These are phyloP conservation scores for Phaedon cochleariae DNA, from an alignment of 2,888 invertebrate genomes.

Conservation along the genomic window DNA sequence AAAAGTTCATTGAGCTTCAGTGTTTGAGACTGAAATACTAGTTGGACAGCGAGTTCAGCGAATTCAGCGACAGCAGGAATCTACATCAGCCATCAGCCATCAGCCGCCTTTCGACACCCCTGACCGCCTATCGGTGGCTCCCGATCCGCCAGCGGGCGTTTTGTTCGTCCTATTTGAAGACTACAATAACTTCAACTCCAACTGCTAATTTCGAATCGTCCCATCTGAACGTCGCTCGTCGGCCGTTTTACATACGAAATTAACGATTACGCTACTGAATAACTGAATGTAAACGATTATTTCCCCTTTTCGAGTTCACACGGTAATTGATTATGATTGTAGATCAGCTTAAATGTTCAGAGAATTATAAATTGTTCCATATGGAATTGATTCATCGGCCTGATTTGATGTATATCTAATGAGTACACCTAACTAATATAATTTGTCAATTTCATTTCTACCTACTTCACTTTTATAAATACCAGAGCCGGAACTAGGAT, in stretches of 20 bases:
- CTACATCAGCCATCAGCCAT: not conserved
- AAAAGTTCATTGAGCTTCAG: no score
- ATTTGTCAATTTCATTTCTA: no score
- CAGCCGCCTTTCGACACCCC: slow-evolving; percentile 55
- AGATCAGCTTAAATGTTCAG: not conserved
- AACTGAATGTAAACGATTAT: not conserved
- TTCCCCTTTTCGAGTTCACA: not conserved
- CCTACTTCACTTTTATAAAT: no score
- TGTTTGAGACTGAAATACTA: no score
- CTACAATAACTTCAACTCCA: slow-evolving; percentile 38
- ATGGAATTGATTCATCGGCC: no score
- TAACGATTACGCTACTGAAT: slow-evolving; percentile 29
- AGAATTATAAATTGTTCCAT: no score
- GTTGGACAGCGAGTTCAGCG: no score
- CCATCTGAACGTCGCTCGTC: slow-evolving; percentile 19
- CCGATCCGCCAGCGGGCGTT: slow-evolving; percentile 55
- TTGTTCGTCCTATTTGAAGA: slow-evolving; percentile 50
- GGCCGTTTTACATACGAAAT: slow-evolving; percentile 36
- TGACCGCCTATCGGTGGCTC: slow-evolving; percentile 55
- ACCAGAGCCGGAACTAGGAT: no score
- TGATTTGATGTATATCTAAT: no score
- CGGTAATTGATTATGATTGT: not conserved
- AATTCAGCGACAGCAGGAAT: no score
- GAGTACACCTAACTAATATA: no score
- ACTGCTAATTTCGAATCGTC: slow-evolving; percentile 42